Base-by-base conservation (phyloP, 2,113 vertebrate species). In the Sigmodon hispidus region DNA sequence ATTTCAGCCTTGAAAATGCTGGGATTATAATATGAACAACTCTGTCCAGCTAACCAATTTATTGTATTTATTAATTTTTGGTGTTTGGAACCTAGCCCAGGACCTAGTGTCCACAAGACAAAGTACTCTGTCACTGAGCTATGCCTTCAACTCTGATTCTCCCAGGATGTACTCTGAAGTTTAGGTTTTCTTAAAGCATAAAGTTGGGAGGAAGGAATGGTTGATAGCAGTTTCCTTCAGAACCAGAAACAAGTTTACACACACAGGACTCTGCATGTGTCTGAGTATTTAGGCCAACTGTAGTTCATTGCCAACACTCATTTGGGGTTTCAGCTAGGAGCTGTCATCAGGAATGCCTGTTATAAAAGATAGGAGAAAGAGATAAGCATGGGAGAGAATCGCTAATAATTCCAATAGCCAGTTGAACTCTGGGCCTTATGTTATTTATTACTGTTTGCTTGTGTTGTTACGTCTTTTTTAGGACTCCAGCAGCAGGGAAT, bases 401-500 rank as follows among this genome's bases (percentile, higher is more conserved):
- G 12, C 45, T 4, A 0, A 0, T 26, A 11, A 36, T n/a, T n/a
- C 26, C 73, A 22, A 61, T 26, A 65, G 21, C 52, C 50, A 70
- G 52, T n/a, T 31, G 34, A 85, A 34, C 48, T 55, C 59, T 67
- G 17, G 59, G 40, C 19, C 76, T 77, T 2, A 1, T 29, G 79
- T 52, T 65, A 36, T 43, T 84, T 48, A 21, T 52, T 19, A 22
- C 21, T 48, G 17, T 92, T 36, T 48, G 34, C 40, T 34, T 50
- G 12, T 50, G n/a, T 89, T 26, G 43, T 94, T 26, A 70, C 4
- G 97, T 95, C 92, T 72, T 70, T 97, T 97, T 52, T 98, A 99
- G 99, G 99, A 97, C 99, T 99, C 79, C 99, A 99, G 97, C 99
- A 99, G 87, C 99, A 99, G 98, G 99, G 99, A 89, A 99, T 99